Evolutionary conservation across 2,113 vertebrate species (phyloP).

Genomic region (Lagopus muta): DNA sequence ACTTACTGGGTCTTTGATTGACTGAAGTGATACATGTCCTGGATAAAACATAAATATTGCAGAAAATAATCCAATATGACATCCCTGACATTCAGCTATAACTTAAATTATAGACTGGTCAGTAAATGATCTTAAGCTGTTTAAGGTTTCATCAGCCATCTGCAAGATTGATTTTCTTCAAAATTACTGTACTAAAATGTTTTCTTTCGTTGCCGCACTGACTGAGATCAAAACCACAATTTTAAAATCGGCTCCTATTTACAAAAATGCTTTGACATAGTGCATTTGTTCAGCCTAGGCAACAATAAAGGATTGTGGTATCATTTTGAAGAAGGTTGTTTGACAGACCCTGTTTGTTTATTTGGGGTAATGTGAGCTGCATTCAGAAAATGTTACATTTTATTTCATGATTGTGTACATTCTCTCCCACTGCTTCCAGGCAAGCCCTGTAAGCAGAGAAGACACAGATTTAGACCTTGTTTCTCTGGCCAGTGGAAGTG

Average conservation of each 20-base stretch:
- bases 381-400: slow-evolving; percentile 85
- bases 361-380: slow-evolving; percentile 84
- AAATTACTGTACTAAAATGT: slow-evolving; percentile 85
- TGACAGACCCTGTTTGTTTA: slow-evolving; percentile 86
- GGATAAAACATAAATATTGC: slow-evolving; percentile 71
- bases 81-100: slow-evolving; percentile 74
- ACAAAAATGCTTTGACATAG: slow-evolving; percentile 85
- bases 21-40: slow-evolving; percentile 63
- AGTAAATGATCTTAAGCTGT: slow-evolving; percentile 82
- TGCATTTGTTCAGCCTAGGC: slow-evolving; percentile 82
- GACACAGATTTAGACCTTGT: slow-evolving; percentile 80
- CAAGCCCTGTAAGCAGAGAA: slow-evolving; percentile 84
- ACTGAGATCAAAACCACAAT: slow-evolving; percentile 84
- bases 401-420: slow-evolving; percentile 87
- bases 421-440: slow-evolving; percentile 85
- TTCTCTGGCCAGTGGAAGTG: slow-evolving; percentile 78
- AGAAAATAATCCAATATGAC: slow-evolving; percentile 76
- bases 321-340: slow-evolving; percentile 85
- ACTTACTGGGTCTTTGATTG: slow-evolving; percentile 49
- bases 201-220: slow-evolving; percentile 82
- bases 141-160: slow-evolving; percentile 80
- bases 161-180: slow-evolving; percentile 82
- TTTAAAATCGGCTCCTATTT: slow-evolving; percentile 85
- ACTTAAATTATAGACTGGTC: slow-evolving; percentile 79
- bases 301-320: slow-evolving; percentile 83